Base-by-base conservation (phyloP, 2,888 invertebrate genomes). In the Limnephilus marmoratus region DNA sequence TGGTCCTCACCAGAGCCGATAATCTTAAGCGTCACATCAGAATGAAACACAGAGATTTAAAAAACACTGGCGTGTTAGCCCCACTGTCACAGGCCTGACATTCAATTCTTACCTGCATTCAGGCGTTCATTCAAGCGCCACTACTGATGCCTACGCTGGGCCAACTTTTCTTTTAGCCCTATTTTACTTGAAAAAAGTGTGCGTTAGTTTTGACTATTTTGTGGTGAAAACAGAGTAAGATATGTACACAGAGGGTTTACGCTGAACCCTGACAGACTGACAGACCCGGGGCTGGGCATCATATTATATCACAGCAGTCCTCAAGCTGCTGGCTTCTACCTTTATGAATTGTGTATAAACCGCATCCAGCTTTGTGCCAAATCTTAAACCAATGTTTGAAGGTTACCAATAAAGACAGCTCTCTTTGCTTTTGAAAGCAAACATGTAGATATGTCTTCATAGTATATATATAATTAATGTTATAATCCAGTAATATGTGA, bases 11-110 rank as follows among this genome's bases (percentile, higher is more conserved):
- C 85, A 96, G 97, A 93, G 97, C 97, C 94, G 97, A 97, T 95
- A 97, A 97, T 95, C 96, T 97, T 94, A 97, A 97, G 95, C 96
- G 97, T 92, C 97, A 97, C 95, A 96, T 97, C 94, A 96, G 96
- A 94, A 96, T 96, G 95, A 97, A 97, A 95, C 97, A 97, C 94
- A 95, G 95, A 93, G 91, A 92, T 45, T 68, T 68, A n/a, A 37
- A 68, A 41, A 90, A 91, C 34, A 18, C 80, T 15, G 49, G 13
- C 34, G 41, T 91, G 13, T 49, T 91, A 31, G 41, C 91, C n/a
- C 89, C 89, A 11, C 82, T 91, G 34, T 18, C 91, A 49, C 87
- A 87, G 53, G 45, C 87, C 34, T 87, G 53, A 87, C 24, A n/a
- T 37, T 37, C 24, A 68, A 68, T 68, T 24, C 53, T 68, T 5